Conservation (phyloP, 2,113 vertebrate species). For the Xenopus tropicalis region UCB_Xtro_10.0 CM004449.2:66769501-66770000, state of each 20-base stretch:
- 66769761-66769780: slow-evolving; percentile 17
- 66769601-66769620: slow-evolving; percentile 77
- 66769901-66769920: slow-evolving; percentile 51
- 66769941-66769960: neutral
- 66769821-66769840: slow-evolving; percentile 77
- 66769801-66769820: slow-evolving; percentile 73
- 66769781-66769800: slow-evolving; percentile 86
- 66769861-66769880: slow-evolving; percentile 70
- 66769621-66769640: slow-evolving; percentile 64
- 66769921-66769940: neutral
- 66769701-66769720: neutral
- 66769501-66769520: too few species aligned
- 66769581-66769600: slow-evolving; percentile 78
- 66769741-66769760: neutral
- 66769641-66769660: slow-evolving; percentile 77
- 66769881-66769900: slow-evolving; percentile 63
- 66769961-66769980: neutral
- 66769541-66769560: slow-evolving; percentile 31
- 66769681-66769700: slow-evolving; percentile 67
- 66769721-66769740: neutral
- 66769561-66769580: slow-evolving; percentile 64
- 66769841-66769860: slow-evolving; percentile 79
- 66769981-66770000: slow-evolving; percentile 47
- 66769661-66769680: slow-evolving; percentile 67
- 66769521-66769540: too few species aligned